Percentiles rank a stretch among this genome's conserved stretches.
phyloP scores from a whole-genome alignment of 1,140 invertebrate genomes.

The Scaptomyza hsui region DNA sequence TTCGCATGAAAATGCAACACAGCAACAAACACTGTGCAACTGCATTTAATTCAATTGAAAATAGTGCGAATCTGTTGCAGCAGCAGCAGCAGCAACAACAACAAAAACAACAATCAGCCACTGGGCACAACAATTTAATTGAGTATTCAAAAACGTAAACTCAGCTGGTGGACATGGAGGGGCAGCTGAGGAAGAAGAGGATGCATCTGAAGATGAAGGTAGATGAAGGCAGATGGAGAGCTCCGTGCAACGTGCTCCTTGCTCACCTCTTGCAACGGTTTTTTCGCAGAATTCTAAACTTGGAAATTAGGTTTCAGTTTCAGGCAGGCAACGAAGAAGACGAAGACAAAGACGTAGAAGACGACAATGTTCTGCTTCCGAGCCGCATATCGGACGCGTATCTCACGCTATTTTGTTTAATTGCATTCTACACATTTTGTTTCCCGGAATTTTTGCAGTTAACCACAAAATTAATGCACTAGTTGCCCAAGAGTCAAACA shows the following conservation, averaged over 20 bases:
- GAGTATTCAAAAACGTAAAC: conserved; percentile 80
- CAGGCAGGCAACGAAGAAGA: conserved; percentile 42
- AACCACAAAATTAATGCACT: conserved; percentile 71
- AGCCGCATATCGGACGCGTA: conserved; percentile 67
- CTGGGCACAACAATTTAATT: conserved; percentile 72
- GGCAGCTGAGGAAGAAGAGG: not conserved
- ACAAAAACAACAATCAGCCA: conserved; percentile 36
- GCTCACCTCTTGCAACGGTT: conserved; percentile 49
- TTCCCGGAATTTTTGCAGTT: conserved; percentile 70
- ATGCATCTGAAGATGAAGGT: not conserved
- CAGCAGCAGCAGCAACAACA: conserved; percentile 26
- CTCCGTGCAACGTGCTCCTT: conserved; percentile 8
- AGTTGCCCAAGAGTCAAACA: not conserved
- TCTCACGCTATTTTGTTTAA: conserved; percentile 82
- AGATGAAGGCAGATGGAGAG: conserved; percentile 1
- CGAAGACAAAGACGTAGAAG: conserved; percentile 20
- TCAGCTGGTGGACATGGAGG: conserved; percentile 15
- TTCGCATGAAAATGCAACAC: conserved; percentile 77
- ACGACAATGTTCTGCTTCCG: conserved; percentile 32
- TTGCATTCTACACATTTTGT: conserved; percentile 74
- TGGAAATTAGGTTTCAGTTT: conserved; percentile 79
- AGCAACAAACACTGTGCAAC: conserved; percentile 27
- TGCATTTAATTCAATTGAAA: conserved; percentile 82
- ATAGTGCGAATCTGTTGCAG: conserved; percentile 73
- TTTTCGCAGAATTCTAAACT: conserved; percentile 81